Conservation (phyloP, 1,140 invertebrate genomes). For the Brachionus rubens region DNA sequence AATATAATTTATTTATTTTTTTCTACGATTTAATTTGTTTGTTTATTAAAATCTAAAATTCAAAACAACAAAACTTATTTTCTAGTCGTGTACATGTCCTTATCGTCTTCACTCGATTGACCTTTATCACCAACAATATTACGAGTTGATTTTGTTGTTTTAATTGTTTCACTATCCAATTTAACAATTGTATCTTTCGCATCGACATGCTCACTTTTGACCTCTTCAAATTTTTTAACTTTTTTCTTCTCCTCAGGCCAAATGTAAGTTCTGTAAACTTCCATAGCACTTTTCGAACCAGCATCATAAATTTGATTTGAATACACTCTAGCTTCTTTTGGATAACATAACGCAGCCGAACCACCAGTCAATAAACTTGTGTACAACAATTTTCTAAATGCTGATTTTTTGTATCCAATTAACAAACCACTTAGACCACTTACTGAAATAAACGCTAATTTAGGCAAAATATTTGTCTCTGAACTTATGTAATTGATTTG, state of each 20-base stretch:
- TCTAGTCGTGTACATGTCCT: slow-evolving; percentile 42
- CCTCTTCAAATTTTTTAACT: not conserved
- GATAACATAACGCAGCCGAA: slow-evolving; percentile 28
- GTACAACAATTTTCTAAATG: slow-evolving; percentile 19
- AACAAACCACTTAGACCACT: slow-evolving; percentile 41
- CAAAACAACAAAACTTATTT: slow-evolving; percentile 18
- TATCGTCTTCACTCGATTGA: slow-evolving; percentile 37
- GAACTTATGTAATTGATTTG: slow-evolving; percentile 23
- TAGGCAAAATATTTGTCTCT: slow-evolving; percentile 36
- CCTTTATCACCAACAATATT: slow-evolving; percentile 25
- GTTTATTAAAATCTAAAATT: no score
- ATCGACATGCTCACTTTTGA: not conserved
- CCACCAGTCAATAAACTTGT: slow-evolving; percentile 4
- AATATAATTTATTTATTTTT: no score
- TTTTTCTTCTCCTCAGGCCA: slow-evolving; percentile 19
- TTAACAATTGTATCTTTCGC: slow-evolving; percentile 29
- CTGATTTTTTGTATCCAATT: slow-evolving; percentile 15
- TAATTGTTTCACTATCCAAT: slow-evolving; percentile 8
- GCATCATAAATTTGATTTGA: not conserved
- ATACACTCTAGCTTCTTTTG: not conserved
- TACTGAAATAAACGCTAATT: slow-evolving; percentile 35
- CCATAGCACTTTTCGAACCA: not conserved
- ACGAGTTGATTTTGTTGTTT: not conserved
- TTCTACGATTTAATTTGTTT: no score
- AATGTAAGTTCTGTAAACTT: slow-evolving; percentile 14